These are phyloP conservation scores for Corbicula japonica DNA, from an alignment of 2,888 invertebrate genomes.

Conservation along the genomic window DNA sequence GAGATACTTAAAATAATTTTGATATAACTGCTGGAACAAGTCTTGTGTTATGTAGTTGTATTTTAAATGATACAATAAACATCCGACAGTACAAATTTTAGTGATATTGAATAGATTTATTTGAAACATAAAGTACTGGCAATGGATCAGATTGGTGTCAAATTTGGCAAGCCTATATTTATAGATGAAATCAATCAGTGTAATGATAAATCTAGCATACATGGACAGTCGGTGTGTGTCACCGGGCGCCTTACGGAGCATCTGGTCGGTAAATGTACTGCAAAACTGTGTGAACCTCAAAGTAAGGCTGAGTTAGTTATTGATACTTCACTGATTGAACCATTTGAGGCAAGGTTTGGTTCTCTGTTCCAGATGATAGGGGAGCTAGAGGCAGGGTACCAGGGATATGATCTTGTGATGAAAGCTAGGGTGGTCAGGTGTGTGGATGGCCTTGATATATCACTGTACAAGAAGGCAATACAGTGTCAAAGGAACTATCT, in stretches of 20 bases:
- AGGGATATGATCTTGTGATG: constrained; percentile 36
- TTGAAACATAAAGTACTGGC: not conserved
- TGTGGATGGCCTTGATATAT: constrained; percentile 77
- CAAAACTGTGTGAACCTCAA: constrained; percentile 68
- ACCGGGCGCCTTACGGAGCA: constrained; percentile 70
- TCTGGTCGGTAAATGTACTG: constrained; percentile 63
- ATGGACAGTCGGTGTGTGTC: constrained; percentile 52
- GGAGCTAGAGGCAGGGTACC: constrained; percentile 61
- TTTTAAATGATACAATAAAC: not conserved
- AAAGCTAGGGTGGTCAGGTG: constrained; percentile 74
- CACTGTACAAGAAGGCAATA: constrained; percentile 72
- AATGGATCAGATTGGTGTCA: constrained; percentile 56
- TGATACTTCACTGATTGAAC: constrained; percentile 75
- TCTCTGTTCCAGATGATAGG: constrained; percentile 77
- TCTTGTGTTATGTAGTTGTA: too few species aligned
- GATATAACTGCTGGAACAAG: too few species aligned
- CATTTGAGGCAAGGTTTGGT: constrained; percentile 71
- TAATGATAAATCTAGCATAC: not conserved
- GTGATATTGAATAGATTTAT: not conserved
- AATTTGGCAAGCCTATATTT: constrained; percentile 51
- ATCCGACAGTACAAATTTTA: not conserved
- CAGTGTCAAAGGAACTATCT: constrained; percentile 71
- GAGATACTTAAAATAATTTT: too few species aligned
- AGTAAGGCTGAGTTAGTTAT: constrained; percentile 57
- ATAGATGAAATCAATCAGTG: constrained; percentile 53